Percentiles rank a stretch among this genome's conserved stretches.
Conservation (phyloP, 2,113 vertebrate genomes). For the Toxostoma redivivum region DNA sequence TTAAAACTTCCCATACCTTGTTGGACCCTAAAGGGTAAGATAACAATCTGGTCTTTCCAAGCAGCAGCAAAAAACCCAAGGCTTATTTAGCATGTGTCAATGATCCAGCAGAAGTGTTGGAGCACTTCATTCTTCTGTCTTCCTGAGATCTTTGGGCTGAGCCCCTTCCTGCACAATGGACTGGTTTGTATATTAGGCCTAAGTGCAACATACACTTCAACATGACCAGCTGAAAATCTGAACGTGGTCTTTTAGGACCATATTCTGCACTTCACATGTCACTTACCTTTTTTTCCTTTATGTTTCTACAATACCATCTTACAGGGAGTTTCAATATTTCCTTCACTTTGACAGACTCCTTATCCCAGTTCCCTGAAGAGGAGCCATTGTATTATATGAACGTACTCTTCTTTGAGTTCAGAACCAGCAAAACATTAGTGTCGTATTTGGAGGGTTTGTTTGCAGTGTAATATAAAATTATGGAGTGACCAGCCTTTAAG, state of each 20-base stretch:
- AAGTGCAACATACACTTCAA: accelerated
- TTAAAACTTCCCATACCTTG: neutral
- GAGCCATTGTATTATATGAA: neutral
- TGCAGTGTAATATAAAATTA: neutral
- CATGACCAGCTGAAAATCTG: neutral
- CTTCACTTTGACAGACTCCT: neutral
- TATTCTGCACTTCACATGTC: neutral
- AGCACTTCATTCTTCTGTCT: neutral
- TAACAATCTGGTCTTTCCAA: neutral
- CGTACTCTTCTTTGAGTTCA: accelerated
- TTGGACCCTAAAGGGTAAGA: neutral
- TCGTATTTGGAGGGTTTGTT: neutral
- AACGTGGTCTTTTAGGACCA: accelerated
- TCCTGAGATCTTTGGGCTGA: neutral
- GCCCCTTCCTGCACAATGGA: neutral
- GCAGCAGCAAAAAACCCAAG: accelerated
- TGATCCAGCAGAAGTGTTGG: neutral
- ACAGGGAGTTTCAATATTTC: neutral
- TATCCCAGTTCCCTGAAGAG: neutral
- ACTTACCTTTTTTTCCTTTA: neutral
- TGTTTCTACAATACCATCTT: neutral
- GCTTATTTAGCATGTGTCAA: accelerated
- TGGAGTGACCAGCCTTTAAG: neutral
- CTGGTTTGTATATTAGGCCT: neutral
- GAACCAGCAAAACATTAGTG: neutral